These are phyloP conservation scores for Ctenoplectra terminalis DNA, from an alignment of 1,140 invertebrate genomes.

Conservation along the genomic window DNA sequence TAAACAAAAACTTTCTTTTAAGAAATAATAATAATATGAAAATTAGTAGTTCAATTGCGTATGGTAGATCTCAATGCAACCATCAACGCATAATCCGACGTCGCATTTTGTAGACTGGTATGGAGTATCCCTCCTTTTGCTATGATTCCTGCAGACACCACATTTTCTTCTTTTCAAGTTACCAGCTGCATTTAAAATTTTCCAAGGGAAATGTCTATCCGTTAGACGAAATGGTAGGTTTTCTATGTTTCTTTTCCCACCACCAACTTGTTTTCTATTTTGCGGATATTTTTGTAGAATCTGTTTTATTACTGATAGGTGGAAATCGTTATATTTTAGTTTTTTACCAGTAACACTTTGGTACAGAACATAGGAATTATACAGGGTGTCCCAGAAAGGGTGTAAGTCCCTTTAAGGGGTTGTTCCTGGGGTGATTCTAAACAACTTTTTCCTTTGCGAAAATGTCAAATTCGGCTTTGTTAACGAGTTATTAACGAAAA, in stretches of 20 bases:
- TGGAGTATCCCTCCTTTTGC: conserved; percentile 8
- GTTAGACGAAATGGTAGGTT: conserved; percentile 21
- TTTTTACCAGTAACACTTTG: conserved; percentile 9
- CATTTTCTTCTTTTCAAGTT: conserved; percentile 1
- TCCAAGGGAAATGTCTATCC: conserved; percentile 20
- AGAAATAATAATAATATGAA: not conserved
- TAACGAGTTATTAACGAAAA: too few species aligned
- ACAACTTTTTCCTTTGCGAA: too few species aligned
- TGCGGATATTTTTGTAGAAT: conserved; percentile 25
- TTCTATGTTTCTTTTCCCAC: conserved; percentile 3
- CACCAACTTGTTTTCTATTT: not conserved
- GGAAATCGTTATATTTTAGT: conserved; percentile 27
- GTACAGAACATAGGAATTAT: conserved; percentile 29
- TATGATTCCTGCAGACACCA: conserved; percentile 16
- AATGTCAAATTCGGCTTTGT: too few species aligned
- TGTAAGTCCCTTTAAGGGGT: too few species aligned
- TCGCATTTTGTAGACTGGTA: conserved; percentile 38
- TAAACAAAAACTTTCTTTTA: not conserved
- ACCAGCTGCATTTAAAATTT: not conserved
- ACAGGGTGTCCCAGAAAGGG: too few species aligned
- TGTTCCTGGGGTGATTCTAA: too few species aligned
- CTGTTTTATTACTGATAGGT: conserved; percentile 13
- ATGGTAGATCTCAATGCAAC: conserved; percentile 31
- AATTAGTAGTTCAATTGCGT: conserved; percentile 35
- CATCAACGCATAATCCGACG: conserved; percentile 39